Evolutionary conservation across 2,797 vertebrate genomes (phyloP), one percentile per base, ranked within the genome.

Genomic region (Spatula clypeata): DNA sequence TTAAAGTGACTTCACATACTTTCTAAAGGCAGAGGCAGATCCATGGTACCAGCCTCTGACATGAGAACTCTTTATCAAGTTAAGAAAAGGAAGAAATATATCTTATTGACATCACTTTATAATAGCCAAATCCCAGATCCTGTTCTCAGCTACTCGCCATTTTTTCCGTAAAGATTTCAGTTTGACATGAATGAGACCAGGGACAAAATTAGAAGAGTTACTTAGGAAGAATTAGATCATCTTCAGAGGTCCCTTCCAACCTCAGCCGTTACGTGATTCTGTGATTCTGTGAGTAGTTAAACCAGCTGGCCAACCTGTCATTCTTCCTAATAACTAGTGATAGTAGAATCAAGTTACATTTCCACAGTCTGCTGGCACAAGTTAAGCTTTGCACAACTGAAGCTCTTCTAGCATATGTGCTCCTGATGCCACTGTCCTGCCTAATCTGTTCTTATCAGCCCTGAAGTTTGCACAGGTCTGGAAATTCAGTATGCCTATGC

Each of bases 41-140:
- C 15, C 44, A 36, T 34, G 54, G 32, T 88, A 93, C 57, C 58
- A 91, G 23, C 6, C 55, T 69, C 5, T 44, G 31, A 58, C 58
- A 83, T 49, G 36, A 83, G 16, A 61, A 5, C 2, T 19, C 21
- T 27, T 83, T 79, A 76, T 24, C 23, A 62, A 36, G 18, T 32
- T 45, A 36, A 82, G 61, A 57, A 70, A 76, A 79, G 45, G 49
- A 94, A 93, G 36, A 86, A 54, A 51, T 88, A 76, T 83, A 6
- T 86, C 57, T 65, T 72, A 75, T 42, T 81, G 36, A 6, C 53
- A 83, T 42, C 54, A 57, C 17, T 9, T 93, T 47, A 20, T 74
- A 67, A 38, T 9, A 74, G 40, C 34, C 27, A 74, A 91, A 86
- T 79, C 31, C 44, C 31, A 42, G 40, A 83, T 67, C 65, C 66